phyloP scores from a whole-genome alignment of 2,888 invertebrate genomes.

The Timandra comae region DNA sequence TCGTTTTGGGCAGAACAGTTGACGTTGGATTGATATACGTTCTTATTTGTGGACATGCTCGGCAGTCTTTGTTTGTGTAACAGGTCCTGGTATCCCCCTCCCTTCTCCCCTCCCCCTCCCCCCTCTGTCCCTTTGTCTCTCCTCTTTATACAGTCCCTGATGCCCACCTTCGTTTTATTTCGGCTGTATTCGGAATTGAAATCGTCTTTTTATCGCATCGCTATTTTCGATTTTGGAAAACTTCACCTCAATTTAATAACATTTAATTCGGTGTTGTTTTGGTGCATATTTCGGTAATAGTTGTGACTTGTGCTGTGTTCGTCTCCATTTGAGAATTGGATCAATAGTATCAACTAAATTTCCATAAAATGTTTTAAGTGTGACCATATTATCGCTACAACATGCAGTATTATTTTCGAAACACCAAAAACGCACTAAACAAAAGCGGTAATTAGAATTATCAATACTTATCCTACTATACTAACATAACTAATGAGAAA shows the following conservation, averaged over 20 bases:
- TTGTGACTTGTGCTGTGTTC: conserved; percentile 14
- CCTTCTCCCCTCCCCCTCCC: conserved; percentile 26
- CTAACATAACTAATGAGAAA: too few species aligned
- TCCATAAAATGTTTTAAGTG: too few species aligned
- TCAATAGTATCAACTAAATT: too few species aligned
- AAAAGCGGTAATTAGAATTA: too few species aligned
- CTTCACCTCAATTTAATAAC: conserved; percentile 6
- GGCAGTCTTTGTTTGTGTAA: conserved; percentile 71
- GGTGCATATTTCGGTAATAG: conserved; percentile 5
- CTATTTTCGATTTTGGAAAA: conserved; percentile 30
- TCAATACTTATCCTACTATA: too few species aligned
- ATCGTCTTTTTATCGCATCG: conserved; percentile 33
- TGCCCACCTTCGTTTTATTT: conserved; percentile 61
- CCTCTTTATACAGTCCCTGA: conserved; percentile 65
- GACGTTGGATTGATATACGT: conserved; percentile 75
- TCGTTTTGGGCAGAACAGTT: conserved; percentile 70
- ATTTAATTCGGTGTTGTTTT: background rate
- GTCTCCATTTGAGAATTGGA: too few species aligned
- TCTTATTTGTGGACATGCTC: conserved; percentile 67
- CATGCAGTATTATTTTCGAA: too few species aligned
- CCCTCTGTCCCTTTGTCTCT: conserved; percentile 58
- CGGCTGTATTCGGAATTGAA: conserved; percentile 43
- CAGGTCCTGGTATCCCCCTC: conserved; percentile 45
- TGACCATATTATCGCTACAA: too few species aligned
- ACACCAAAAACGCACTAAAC: too few species aligned